Base-by-base conservation (phyloP, 2,888 invertebrate species). In the Plemyria rubiginata region DNA sequence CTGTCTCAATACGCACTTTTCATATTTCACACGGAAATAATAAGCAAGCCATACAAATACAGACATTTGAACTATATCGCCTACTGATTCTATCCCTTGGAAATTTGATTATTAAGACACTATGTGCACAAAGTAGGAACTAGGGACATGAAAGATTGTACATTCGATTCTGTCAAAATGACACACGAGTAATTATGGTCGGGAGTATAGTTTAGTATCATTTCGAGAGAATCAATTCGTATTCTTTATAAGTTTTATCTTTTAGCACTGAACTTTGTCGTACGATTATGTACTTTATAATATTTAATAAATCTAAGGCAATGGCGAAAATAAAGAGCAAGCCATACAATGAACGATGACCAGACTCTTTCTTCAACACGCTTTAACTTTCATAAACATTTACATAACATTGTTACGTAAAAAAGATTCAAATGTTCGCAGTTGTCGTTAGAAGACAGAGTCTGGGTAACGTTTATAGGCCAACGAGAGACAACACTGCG, bases 131-230 rank as follows among this genome's bases (percentile, higher is more conserved):
- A 50, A 54, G 38, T 60, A 56, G 59, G 58, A 61, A 46, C 13
- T 62, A 67, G 52, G 58, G 65, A 63, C 60, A 52, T 66, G 56
- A 60, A 45, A 52, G 50, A 40, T 43, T 65, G 56, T 54, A 41
- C n/a, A 22, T 59, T 59, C 57, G 71, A 75, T 70, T 75, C 72
- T 70, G 62, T 73, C 70, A 62, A 70, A 70, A 65, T 50, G 70
- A 73, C 66, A 68, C 72, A 51, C 65, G 59, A 73, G 75, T 59
- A 59, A 46, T 68, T n/a, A 74, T 73, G 72, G 71, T 74, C 72
- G 65, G 66, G 71, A 65, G 70, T 67, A 70, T 69, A 70, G 58
- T 55, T 51, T 46, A 60, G 71, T 64, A 67, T 70, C 70, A 59
- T 57, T 71, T 66, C 65, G 72, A 74, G 70, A 70, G 71, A 74